These are phyloP conservation scores for Corythaeola cristata DNA, from an alignment of 2,113 vertebrate species.

Conservation along the genomic window DNA sequence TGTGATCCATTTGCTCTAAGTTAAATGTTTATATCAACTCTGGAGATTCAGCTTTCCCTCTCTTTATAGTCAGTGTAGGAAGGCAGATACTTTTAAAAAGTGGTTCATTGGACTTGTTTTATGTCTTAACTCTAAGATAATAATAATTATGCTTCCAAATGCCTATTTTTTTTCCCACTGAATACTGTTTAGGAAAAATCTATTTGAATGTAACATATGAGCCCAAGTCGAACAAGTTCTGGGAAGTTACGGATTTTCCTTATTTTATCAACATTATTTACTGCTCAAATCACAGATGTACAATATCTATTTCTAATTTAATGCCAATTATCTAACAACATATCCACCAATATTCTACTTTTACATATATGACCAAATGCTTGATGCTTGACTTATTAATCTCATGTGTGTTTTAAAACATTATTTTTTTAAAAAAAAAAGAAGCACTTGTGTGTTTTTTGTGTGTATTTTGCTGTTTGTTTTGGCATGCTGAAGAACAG, in stretches of 20 bases:
- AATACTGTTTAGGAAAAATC: background rate
- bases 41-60: background rate
- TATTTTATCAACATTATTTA: background rate
- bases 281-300: background rate
- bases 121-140: background rate
- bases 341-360: background rate
- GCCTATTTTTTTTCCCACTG: background rate
- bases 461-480: slow-evolving; percentile 9
- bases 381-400: background rate
- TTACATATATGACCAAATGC: background rate
- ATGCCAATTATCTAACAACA: background rate
- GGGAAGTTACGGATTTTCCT: background rate
- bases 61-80: background rate
- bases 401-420: background rate
- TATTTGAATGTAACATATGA: background rate
- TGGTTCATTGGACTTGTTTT: background rate
- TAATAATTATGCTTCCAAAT: background rate
- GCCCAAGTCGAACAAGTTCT: background rate
- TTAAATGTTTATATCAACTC: background rate
- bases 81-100: background rate
- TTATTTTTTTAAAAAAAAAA: background rate
- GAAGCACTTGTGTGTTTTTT: background rate
- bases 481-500: slow-evolving; percentile 46
- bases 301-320: background rate
- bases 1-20: background rate